These are phyloP conservation scores for Epirrita christyi DNA, from an alignment of 2,888 invertebrate species.

Conservation along the genomic window DNA sequence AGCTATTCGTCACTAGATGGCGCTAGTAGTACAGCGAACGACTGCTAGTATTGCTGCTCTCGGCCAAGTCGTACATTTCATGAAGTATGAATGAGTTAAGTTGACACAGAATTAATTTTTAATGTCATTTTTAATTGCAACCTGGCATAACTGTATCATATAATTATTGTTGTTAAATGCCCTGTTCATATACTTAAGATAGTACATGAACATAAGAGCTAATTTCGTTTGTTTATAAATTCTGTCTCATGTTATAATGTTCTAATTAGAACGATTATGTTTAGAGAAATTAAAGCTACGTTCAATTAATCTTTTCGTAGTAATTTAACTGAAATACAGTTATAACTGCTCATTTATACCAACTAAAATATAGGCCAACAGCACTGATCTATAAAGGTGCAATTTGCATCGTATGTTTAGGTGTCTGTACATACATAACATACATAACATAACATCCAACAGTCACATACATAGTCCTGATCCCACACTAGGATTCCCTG, in stretches of 20 bases:
- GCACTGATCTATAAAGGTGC: too few relatives aligned
- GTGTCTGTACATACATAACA: too few relatives aligned
- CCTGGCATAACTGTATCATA: constrained; percentile 17
- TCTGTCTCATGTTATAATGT: neutral
- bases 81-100: constrained; percentile 17
- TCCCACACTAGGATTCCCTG: too few relatives aligned
- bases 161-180: constrained; percentile 10
- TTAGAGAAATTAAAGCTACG: neutral
- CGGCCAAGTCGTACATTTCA: neutral
- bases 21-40: constrained; percentile 36
- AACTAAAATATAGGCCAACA: too few relatives aligned
- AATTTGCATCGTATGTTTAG: too few relatives aligned
- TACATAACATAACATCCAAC: too few relatives aligned
- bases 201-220: neutral
- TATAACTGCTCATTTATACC: too few relatives aligned
- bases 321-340: constrained; percentile 11
- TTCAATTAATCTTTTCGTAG: neutral
- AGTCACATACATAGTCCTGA: too few relatives aligned
- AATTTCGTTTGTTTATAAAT: constrained; percentile 20
- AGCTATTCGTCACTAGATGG: constrained; percentile 58
- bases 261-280: constrained; percentile 9
- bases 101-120: constrained; percentile 9
- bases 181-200: neutral
- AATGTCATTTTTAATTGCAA: constrained; percentile 25
- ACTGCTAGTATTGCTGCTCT: neutral